Conservation (phyloP, 2,113 vertebrate species). For the Castor canadensis region DNA sequence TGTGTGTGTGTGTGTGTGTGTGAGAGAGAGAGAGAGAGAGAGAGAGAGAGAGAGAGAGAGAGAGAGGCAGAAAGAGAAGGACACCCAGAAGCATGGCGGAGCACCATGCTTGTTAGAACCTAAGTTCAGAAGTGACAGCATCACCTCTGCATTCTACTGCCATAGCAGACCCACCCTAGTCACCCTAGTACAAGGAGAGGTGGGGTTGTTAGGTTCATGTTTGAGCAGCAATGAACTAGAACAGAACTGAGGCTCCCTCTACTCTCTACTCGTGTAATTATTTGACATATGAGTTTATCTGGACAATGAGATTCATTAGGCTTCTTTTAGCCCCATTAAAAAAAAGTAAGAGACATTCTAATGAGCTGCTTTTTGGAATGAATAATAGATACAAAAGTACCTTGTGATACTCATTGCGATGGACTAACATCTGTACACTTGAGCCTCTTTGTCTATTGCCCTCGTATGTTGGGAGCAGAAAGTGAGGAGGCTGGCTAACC, state of each 20-base stretch:
- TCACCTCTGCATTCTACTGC: too few relatives aligned
- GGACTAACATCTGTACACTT: background rate
- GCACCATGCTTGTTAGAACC: too few relatives aligned
- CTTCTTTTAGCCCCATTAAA: background rate
- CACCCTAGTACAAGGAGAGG: rapidly evolving
- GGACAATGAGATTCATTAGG: background rate
- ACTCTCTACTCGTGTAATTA: too few relatives aligned
- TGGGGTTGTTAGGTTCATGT: rapidly evolving
- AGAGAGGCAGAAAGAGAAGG: background rate
- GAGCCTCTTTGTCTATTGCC: background rate
- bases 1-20: too few relatives aligned
- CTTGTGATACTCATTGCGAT: rapidly evolving
- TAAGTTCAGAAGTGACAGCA: background rate
- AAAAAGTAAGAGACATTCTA: background rate
- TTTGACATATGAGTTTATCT: background rate
- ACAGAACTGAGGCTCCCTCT: rapidly evolving
- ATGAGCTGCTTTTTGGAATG: background rate
- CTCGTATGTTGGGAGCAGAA: rapidly evolving
- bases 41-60: background rate
- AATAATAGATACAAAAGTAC: background rate
- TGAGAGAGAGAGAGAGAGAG: background rate
- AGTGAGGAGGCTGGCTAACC: rapidly evolving
- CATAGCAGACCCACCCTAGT: rapidly evolving
- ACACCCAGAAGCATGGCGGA: too few relatives aligned
- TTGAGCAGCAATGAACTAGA: rapidly evolving